Percentiles rank a stretch among this genome's conserved stretches.
Evolutionary conservation across 2,888 invertebrate genomes (phyloP).

Genomic region (Mallateleia sp.): DNA sequence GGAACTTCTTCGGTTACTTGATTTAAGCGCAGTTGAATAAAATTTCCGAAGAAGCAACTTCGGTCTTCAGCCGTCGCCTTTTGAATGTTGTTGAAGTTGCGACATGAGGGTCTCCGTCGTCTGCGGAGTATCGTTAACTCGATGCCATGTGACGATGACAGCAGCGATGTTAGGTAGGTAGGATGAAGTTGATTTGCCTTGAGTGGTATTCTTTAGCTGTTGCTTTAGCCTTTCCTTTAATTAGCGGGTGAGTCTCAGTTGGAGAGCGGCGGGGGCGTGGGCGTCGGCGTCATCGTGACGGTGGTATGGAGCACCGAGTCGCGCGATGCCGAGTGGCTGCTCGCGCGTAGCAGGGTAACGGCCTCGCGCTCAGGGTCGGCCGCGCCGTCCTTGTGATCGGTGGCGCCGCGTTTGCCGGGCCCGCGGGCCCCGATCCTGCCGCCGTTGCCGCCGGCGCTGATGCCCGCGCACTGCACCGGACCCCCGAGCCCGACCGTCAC

Average conservation of each 20-base stretch:
- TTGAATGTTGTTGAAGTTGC: too few relatives aligned
- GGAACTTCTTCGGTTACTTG: too few relatives aligned
- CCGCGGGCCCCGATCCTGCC: conserved; percentile 59
- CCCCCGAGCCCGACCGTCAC: conserved; percentile 92
- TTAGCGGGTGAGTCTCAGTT: conserved; percentile 81
- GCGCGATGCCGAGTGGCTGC: conserved; percentile 92
- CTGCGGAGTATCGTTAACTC: too few relatives aligned
- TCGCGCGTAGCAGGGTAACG: conserved; percentile 91
- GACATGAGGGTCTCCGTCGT: too few relatives aligned
- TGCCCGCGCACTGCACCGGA: conserved; percentile 88
- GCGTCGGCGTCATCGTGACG: conserved; percentile 86
- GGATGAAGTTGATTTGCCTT: conserved; percentile 40
- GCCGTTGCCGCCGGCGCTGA: conserved; percentile 83
- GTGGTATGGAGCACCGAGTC: conserved; percentile 91
- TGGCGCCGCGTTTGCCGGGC: conserved; percentile 63
- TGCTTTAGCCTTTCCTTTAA: conserved; percentile 4
- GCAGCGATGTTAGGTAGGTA: conserved; percentile 49
- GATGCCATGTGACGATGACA: conserved; percentile 32
- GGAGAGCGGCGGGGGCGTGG: conserved; percentile 87
- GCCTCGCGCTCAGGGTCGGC: conserved; percentile 90
- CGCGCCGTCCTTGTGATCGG: conserved; percentile 67
- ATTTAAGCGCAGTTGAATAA: too few relatives aligned
- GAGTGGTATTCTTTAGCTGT: conserved; percentile 10
- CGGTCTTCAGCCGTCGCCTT: too few relatives aligned
- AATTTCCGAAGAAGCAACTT: too few relatives aligned